These are phyloP conservation scores for Uromys caudimaculatus DNA, from an alignment of 2,797 vertebrate genomes.

Conservation along the genomic window DNA sequence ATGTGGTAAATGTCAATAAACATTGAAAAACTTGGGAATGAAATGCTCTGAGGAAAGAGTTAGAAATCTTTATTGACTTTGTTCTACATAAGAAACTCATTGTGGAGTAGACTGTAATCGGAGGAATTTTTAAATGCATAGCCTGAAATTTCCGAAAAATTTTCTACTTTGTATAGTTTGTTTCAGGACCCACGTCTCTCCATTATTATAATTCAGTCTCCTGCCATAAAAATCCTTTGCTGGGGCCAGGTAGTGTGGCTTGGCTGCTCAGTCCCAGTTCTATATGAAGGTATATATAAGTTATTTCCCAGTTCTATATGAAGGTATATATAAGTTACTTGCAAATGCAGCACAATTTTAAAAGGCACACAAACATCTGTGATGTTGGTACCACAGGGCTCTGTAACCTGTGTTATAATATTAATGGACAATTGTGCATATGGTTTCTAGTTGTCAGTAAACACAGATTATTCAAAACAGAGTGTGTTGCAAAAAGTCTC, in stretches of 20 bases:
- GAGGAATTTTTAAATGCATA: background rate
- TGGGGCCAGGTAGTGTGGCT: background rate
- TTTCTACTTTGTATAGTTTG: background rate
- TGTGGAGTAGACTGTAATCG: background rate
- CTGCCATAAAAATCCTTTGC: background rate
- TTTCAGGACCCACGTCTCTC: background rate
- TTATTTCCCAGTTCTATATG: too few species aligned
- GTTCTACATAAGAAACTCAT: background rate
- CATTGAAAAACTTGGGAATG: background rate
- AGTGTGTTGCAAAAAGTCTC: slow-evolving; percentile 86
- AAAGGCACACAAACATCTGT: background rate
- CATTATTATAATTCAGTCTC: background rate
- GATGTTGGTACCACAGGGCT: too few species aligned
- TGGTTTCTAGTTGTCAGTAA: background rate
- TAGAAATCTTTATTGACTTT: background rate
- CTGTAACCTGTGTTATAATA: background rate
- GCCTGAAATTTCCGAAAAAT: background rate
- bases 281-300: background rate
- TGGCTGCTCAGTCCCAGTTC: background rate
- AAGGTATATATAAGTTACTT: background rate
- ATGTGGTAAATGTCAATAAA: background rate
- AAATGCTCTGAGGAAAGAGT: background rate
- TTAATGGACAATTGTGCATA: background rate
- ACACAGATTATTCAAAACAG: slow-evolving; percentile 64
- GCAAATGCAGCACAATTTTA: background rate